Evolutionary conservation across 2,888 invertebrate species (phyloP), one percentile per base, ranked within the genome.

Genomic region (Rugalucina vietnamica): DNA sequence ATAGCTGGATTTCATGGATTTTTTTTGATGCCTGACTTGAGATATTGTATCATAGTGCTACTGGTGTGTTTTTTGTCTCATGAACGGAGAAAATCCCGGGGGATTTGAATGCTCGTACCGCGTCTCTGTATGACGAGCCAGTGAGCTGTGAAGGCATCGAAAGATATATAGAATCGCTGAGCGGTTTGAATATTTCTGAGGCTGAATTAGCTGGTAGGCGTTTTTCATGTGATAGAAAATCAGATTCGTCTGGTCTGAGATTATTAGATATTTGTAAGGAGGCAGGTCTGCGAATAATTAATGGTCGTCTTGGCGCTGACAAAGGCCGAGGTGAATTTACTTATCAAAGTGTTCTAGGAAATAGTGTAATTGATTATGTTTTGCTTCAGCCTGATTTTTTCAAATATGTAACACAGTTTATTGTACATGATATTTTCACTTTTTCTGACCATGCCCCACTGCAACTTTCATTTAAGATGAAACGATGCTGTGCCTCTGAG

Each of bases 401-500:
- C 3, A 8, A 14, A 1, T 27, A n/a, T 4, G 27, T 57, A 10
- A n/a, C 54, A 5, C 21, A 54, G 18, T 57, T 57, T 27, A n/a
- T 57, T 8, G 27, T 57, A 3, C 5, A 50, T 54, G 71, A 71
- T 71, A 2, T 50, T 1, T 32, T 18, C 36, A 50, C 71, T 4
- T 70, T 70, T 78, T 71, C 71, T 32, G 27, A 29, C 21, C 78
- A 78, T 71, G 32, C 70, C 32, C 78, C 70, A 14, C 32, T 71
- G 4, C 27, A 27, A 27, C 3, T 57, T 21, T 4, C 21, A 57
- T 24, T 57, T 27, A 57, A 5, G 2, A 14, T 29, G 29, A 57
- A 57, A 12, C 3, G 8, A 29, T 4, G 29, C 8, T 10, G 3
- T 1, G 14, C 5, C n/a, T 5, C 24, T n/a, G 29, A 1, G 4